Evolutionary conservation across 2,888 invertebrate species (phyloP).

Genomic region (Bugulina stolonifera): DNA sequence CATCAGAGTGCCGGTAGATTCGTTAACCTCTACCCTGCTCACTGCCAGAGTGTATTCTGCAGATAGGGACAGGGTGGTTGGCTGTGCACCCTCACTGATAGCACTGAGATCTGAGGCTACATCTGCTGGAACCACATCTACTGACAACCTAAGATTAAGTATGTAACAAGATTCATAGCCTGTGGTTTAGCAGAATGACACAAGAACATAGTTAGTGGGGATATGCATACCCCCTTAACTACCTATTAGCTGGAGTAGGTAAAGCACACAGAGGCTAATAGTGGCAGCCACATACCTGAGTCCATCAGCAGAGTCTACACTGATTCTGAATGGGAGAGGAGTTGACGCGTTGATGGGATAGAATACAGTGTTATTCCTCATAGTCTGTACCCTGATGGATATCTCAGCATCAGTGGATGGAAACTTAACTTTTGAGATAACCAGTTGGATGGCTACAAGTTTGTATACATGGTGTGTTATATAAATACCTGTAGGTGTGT

Average conservation of each 20-base stretch:
- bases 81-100: background rate
- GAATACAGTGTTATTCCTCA: no score
- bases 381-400: background rate
- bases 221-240: no score
- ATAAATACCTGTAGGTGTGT: no score
- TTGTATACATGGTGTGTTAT: no score
- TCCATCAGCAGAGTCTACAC: background rate
- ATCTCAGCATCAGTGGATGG: background rate
- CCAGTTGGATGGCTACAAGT: background rate
- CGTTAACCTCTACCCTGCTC: background rate
- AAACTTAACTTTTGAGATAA: background rate
- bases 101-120: no score
- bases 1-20: background rate
- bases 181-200: no score
- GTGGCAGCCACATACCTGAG: slow-evolving; percentile 7
- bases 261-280: no score
- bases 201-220: no score
- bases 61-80: background rate
- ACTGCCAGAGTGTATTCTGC: background rate
- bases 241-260: no score
- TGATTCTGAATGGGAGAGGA: background rate
- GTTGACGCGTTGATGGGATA: no score
- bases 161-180: no score
- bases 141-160: background rate
- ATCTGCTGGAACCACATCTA: background rate